Conservation (phyloP, 2,113 vertebrate genomes). For the Corythaixoides concolor region DNA sequence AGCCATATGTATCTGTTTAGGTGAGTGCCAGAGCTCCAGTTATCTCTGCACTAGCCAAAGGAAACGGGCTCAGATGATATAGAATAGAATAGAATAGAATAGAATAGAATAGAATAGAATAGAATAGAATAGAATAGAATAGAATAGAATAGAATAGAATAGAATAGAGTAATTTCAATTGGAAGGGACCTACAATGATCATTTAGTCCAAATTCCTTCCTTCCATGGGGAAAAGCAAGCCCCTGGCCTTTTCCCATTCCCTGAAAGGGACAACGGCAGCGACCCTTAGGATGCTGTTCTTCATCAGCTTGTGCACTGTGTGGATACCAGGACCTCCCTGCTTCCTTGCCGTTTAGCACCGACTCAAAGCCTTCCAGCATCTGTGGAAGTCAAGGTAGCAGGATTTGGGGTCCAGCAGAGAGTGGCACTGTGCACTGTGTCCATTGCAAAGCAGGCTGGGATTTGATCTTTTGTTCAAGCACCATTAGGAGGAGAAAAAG, state of each 20-base stretch:
- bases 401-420: not conserved
- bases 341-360: fast-evolving
- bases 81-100: not conserved
- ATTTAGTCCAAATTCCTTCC: not conserved
- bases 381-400: fast-evolving
- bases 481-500: not conserved
- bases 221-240: not conserved
- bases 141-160: not conserved
- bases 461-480: not conserved
- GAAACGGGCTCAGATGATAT: not conserved
- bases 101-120: not conserved
- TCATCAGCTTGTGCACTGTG: not conserved
- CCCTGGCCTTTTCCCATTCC: not conserved
- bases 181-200: not conserved
- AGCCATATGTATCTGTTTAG: not conserved
- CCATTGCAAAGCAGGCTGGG: not conserved
- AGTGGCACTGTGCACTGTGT: not conserved
- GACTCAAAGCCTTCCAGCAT: not conserved
- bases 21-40: not conserved
- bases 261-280: not conserved
- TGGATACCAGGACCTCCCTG: not conserved
- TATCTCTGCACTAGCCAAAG: not conserved
- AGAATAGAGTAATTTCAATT: not conserved
- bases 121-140: not conserved
- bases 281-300: not conserved